Evolutionary conservation across 2,113 vertebrate genomes (phyloP), one percentile per base, ranked within the genome.

Genomic region (Australoheros scitulus): DNA sequence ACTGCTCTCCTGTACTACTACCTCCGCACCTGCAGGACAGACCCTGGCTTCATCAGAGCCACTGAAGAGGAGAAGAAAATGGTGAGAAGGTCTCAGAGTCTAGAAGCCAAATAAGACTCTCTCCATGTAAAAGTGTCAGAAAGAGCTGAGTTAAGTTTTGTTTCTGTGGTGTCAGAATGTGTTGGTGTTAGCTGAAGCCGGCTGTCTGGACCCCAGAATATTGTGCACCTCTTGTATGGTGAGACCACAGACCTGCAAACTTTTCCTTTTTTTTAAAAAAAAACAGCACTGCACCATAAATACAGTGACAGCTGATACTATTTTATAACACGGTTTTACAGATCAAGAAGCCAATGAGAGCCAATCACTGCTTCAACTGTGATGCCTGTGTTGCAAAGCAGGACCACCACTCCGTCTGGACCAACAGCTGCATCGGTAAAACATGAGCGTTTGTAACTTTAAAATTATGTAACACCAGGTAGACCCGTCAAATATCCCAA

Each of bases 201-300:
- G 97, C 14, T 97, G 94, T 88, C 94, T 99, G 93, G 97, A 99
- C 88, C 96, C 96, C 81, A 96, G 97, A 84, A 95, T 97, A 1
- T 98, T 99, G 93, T 99, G 98, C 93, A 97, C 96, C 0, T 97
- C 96, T 0, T 99, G 98, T 93, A 97, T 99, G 96, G 98, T 99
- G 94, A 96, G 97, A 3, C 2, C 38, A 20, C 11, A 14, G 61
- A 20, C 55, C 18, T 8, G 2, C 17, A 72, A 52, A 52, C 17
- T 1, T 52, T 22, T 14, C 15, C 4, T 65, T 65, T 17, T 41
- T 41, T 41, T 5, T 3, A 26, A 26, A 26, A 10, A 38, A 43
- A 22, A 10, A 3, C 58, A 41, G 24, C 34, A 14, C 11, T 18
- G 41, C 18, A 17, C 2, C 24, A 8, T 17, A 3, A 9, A 68